phyloP scores from a whole-genome alignment of 1,140 invertebrate species.

The Hyles euphorbiae region DNA sequence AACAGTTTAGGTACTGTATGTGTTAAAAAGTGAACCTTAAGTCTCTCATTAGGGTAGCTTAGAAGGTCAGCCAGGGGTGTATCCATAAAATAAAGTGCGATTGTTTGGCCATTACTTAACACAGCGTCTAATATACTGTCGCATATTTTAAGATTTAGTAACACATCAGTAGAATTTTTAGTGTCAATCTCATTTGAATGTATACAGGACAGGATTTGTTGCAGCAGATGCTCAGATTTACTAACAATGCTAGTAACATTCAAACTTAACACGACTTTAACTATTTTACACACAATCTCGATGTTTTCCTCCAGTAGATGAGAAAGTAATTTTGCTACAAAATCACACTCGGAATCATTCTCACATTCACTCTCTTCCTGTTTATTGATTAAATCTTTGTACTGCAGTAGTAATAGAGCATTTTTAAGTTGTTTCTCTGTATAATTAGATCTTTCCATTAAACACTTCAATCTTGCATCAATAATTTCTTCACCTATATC shows the following conservation, averaged over 20 bases:
- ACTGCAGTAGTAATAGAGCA: conserved; percentile 43
- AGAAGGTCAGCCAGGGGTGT: conserved; percentile 46
- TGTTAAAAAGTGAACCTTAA: conserved; percentile 49
- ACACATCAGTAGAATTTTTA: conserved; percentile 11
- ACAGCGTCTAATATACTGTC: conserved; percentile 48
- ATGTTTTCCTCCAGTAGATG: conserved; percentile 35
- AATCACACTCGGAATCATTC: conserved; percentile 48
- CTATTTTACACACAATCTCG: conserved; percentile 43
- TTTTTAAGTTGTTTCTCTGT: conserved; percentile 41
- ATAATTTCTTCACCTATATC: conserved; percentile 61
- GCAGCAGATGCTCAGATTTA: conserved; percentile 63
- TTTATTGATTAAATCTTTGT: conserved; percentile 56
- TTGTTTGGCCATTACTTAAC: conserved; percentile 24
- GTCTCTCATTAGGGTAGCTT: conserved; percentile 32
- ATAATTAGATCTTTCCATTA: conserved; percentile 40
- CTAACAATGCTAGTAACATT: conserved; percentile 35
- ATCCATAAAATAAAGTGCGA: conserved; percentile 47
- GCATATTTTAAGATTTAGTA: conserved; percentile 42
- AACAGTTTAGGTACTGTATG: conserved; percentile 45
- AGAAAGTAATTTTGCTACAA: conserved; percentile 45
- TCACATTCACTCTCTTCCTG: conserved; percentile 50
- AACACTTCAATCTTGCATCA: conserved; percentile 36
- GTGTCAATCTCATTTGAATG: conserved; percentile 13
- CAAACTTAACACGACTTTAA: conserved; percentile 40
- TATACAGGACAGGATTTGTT: conserved; percentile 47